phyloP scores from a whole-genome alignment of 1,140 invertebrate species.

The Proctacanthus coquilletti region DNA sequence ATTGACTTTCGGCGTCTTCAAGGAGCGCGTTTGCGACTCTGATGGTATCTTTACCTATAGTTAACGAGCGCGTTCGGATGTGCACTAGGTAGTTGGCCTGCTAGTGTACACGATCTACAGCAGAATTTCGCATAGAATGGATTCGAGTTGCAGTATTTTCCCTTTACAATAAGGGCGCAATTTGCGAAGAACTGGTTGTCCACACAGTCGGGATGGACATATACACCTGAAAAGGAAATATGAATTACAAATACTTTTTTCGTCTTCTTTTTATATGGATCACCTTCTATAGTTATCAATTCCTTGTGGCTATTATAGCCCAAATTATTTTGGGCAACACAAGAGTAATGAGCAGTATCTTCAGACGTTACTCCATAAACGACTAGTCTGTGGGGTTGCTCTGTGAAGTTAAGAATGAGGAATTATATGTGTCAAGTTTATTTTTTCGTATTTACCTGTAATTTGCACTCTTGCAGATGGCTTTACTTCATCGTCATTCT shows the following conservation, averaged over 20 bases:
- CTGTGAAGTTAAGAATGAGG: constrained; percentile 10
- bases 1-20: too few relatives aligned
- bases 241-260: constrained; percentile 4
- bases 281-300: constrained; percentile 54
- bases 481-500: constrained; percentile 42
- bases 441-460: constrained; percentile 33
- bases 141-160: constrained; percentile 68
- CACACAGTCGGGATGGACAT: constrained; percentile 60
- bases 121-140: constrained; percentile 85
- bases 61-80: constrained; percentile 19
- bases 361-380: constrained; percentile 42
- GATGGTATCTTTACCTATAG: background rate
- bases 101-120: constrained; percentile 75
- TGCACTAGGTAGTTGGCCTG: constrained; percentile 40
- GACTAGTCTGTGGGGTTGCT: constrained; percentile 44
- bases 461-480: constrained; percentile 37
- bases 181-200: constrained; percentile 83
- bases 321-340: constrained; percentile 57
- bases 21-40: too few relatives aligned
- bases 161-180: constrained; percentile 70
- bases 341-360: constrained; percentile 64
- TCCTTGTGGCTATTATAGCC: constrained; percentile 42
- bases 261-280: too few relatives aligned
- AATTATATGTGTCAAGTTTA: background rate
- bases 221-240: constrained; percentile 37